Percentiles rank a stretch among this genome's conserved stretches.
Conservation (phyloP, 2,888 invertebrate species). For the Pinctada fucata region DNA sequence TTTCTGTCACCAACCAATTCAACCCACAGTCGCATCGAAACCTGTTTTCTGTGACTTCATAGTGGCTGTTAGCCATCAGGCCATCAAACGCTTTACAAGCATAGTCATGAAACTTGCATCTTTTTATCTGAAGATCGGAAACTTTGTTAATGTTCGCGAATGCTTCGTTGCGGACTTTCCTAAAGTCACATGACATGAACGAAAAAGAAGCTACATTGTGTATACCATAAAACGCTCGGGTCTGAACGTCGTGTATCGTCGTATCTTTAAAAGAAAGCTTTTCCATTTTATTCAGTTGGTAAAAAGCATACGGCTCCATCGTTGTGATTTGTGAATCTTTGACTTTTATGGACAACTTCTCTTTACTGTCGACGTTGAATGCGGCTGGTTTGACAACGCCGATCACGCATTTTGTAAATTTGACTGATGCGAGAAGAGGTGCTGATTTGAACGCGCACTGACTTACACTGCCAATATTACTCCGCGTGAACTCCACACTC, state of each 20-base stretch:
- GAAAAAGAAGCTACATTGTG: neutral
- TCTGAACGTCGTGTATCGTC: conserved; percentile 5
- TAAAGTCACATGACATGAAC: neutral
- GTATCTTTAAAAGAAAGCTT: conserved; percentile 6
- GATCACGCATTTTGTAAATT: conserved; percentile 9
- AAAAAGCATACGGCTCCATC: conserved; percentile 13
- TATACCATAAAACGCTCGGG: conserved; percentile 11
- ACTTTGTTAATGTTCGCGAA: neutral
- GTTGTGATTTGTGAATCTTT: neutral
- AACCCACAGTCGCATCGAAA: conserved; percentile 10
- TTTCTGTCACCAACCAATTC: conserved; percentile 4
- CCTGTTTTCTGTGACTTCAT: neutral
- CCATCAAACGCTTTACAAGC: neutral
- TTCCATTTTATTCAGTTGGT: neutral
- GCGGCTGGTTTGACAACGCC: conserved; percentile 6
- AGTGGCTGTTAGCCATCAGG: neutral
- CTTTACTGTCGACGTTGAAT: neutral
- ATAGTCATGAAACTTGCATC: neutral
- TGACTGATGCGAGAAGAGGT: neutral
- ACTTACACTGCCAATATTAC: conserved; percentile 17
- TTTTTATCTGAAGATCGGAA: neutral
- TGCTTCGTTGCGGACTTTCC: neutral
- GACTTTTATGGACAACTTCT: neutral
- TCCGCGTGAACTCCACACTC: conserved; percentile 1
- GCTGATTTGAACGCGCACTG: conserved; percentile 5